Percentiles rank a stretch among this genome's conserved stretches.
These are phyloP conservation scores for Cuniculus paca DNA, from an alignment of 2,797 vertebrate species.

Conservation along the genomic window DNA sequence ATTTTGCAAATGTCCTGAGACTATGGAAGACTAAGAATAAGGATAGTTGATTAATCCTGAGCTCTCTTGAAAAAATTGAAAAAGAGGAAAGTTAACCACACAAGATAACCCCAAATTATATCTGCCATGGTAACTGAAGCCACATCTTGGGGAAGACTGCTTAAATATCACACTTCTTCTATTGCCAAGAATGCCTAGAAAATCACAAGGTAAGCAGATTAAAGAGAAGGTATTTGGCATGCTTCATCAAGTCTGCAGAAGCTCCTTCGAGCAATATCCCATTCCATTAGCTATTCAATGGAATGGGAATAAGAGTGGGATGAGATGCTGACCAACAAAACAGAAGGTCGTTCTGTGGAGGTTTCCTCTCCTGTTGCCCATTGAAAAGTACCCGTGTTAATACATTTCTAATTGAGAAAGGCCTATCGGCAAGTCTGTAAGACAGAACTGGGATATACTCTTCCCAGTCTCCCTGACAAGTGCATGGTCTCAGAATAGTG, in stretches of 20 bases:
- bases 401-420: conserved; percentile 44
- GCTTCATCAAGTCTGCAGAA: conserved; percentile 76
- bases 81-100: conserved; percentile 51
- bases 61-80: conserved; percentile 44
- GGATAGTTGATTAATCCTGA: background rate
- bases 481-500: conserved; percentile 22
- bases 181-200: conserved; percentile 78
- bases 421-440: conserved; percentile 23
- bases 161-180: conserved; percentile 73
- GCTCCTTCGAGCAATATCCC: conserved; percentile 69
- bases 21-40: background rate
- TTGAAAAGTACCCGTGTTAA: conserved; percentile 30
- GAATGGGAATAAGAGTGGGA: conserved; percentile 69
- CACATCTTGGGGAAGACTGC: conserved; percentile 63
- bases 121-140: conserved; percentile 56
- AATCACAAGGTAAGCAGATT: conserved; percentile 78
- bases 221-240: conserved; percentile 69
- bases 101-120: conserved; percentile 11
- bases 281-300: conserved; percentile 80
- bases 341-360: conserved; percentile 68
- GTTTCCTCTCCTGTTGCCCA: conserved; percentile 45
- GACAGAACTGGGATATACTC: conserved; percentile 10
- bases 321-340: conserved; percentile 75
- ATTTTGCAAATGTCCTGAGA: background rate
- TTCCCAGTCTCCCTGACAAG: conserved; percentile 23